Evolutionary conservation across 1,140 invertebrate species (phyloP), one percentile per base, ranked within the genome.

Genomic region (Bemisia tabaci): DNA sequence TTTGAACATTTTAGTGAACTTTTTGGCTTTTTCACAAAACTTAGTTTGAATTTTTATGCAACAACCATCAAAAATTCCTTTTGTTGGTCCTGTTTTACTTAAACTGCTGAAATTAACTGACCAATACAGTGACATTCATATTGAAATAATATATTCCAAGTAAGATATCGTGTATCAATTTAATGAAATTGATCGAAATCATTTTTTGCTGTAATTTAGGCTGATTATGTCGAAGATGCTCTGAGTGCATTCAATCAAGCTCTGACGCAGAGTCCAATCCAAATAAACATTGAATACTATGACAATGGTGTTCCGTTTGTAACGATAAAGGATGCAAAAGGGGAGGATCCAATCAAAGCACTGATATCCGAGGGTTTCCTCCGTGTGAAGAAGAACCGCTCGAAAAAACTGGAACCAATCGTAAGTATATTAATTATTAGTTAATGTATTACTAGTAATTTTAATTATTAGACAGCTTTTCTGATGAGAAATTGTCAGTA

Each of bases 361-460:
- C 81, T 98, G 21, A 86, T 99, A 66, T 81, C 84, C 39, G 89
- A 96, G 71, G 97, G 97, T 17, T 83, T 90, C 60, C 80, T 96
- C 1, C 73, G 97, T 39, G 86, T 90, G 65, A 92, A 95, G 61
- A 83, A 83, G 62, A 80, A 88, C 58, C 85, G 87, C 67, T 94
- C 97, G 73, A 86, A 85, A 67, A 84, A 89, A 71, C 83, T 97
- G 33, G 82, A 87, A 62, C 86, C 90, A 77, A 75, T 97, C 76
- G 85, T 90, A 76, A 78, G 75, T 73, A 64, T 22, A 17, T 21
- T 5, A 12, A n/a, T 58, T 58, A 33, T 26, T 64, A 48, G 33
- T 48, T n/a, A 59, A 2, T 2, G 22, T n/a, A n/a, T 63, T 22
- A 23, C 59, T 1, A 60, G 33, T 1, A 26, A 59, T 1, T 67